A percentile compares a stretch with the other conserved stretches of the same genome.
Conservation (phyloP, 1,140 invertebrate species). For the Paraescarpia echinospica region DNA sequence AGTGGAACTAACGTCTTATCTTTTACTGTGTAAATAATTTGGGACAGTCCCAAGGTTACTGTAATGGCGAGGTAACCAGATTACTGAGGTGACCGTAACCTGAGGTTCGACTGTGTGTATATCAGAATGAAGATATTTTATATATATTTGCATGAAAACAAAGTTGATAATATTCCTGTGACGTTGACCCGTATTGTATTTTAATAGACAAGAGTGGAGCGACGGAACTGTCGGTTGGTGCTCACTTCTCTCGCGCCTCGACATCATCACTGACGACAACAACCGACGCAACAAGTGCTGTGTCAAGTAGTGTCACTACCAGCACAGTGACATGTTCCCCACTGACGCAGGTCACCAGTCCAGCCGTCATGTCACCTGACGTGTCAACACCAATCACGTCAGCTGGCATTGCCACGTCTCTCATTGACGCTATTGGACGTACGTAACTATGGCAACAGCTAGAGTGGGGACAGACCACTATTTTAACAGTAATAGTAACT, state of each 20-base stretch:
- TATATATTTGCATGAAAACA: too few species aligned
- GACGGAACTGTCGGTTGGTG: neutral
- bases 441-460: neutral
- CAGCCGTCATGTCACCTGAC: slow-evolving; percentile 20
- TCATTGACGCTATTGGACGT: slow-evolving; percentile 16
- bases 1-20: too few species aligned
- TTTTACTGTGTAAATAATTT: too few species aligned
- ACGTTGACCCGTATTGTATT: too few species aligned
- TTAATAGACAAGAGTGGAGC: slow-evolving; percentile 7
- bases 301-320: neutral
- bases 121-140: too few species aligned
- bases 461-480: neutral
- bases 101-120: too few species aligned
- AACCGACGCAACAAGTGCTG: neutral
- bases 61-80: too few species aligned
- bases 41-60: too few species aligned
- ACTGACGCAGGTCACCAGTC: slow-evolving; percentile 22
- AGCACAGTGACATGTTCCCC: slow-evolving; percentile 7
- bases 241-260: neutral
- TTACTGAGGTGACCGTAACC: too few species aligned
- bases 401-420: neutral
- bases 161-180: too few species aligned
- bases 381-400: slow-evolving; percentile 23
- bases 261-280: neutral
- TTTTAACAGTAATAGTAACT: too few species aligned